Base-by-base conservation (phyloP, 2,113 vertebrate species). In the Lophius piscatorius region DNA sequence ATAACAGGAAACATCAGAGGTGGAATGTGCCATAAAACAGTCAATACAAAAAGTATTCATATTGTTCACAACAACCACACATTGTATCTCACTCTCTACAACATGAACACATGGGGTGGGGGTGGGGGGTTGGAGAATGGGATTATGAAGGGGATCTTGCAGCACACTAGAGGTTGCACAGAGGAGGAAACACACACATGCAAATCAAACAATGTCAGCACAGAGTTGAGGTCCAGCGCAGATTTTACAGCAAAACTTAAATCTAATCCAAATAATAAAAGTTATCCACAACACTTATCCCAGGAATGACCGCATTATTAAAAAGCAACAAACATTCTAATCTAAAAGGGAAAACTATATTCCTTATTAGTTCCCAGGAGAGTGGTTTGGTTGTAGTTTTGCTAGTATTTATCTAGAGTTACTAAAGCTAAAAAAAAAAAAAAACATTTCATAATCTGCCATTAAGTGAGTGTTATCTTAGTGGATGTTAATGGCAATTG, bases 1-100 rank as follows among this genome's bases (percentile, higher is more conserved):
- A 89, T 71, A 29, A 33, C 29, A 41, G 60, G 16, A 44, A 5
- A 34, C 52, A 54, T 85, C 14, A 94, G 62, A 14, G 88, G 85
- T 35, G 90, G 93, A 61, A 76, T 0, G 2, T 22, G 17, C 20
- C 14, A 22, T 9, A 14, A 9, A 17, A 8, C 6, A 14, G 38
- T 36, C 21, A 28, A 61, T 62, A 80, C 48, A 73, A 1, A 66
- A 38, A 51, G n/a, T 36, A 49, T 52, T 61, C 55, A 49, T 50
- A 61, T 5, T 28, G 41, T 29, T 46, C 58, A 59, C 60, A 75
- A 50, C 42, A 50, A 42, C 11, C 62, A 84, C 48, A 70, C 59
- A 38, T 48, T 57, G 44, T 14, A 17, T 66, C 39, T 56, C 74
- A 65, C 72, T 47, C 29, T 33, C 59, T 59, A 54, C 55, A 34